Evolutionary conservation across 2,797 vertebrate species (phyloP).

Genomic region (Varecia variegata): DNA sequence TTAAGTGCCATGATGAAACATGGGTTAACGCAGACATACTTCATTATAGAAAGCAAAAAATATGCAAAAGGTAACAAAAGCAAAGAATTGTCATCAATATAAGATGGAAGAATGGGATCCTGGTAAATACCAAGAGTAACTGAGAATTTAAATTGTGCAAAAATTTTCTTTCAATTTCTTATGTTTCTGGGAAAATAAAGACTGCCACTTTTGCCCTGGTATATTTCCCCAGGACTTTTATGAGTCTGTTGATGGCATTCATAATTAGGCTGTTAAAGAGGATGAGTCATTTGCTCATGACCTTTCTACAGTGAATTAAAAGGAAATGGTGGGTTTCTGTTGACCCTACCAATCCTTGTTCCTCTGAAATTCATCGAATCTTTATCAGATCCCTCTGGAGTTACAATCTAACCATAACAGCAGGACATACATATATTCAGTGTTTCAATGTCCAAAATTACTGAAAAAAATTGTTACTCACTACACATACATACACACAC

Average conservation of each 20-base stretch:
- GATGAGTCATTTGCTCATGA: neutral
- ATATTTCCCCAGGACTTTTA: neutral
- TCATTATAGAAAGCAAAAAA: neutral
- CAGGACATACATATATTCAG: neutral
- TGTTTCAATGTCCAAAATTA: neutral
- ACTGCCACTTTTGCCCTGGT: rapidly evolving
- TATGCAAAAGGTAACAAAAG: neutral
- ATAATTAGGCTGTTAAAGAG: neutral
- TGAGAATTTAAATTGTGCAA: neutral
- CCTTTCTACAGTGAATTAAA: neutral
- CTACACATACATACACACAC: too few relatives aligned
- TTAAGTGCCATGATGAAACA: neutral
- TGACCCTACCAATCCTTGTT: neutral
- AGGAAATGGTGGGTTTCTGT: neutral
- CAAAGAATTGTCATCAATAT: neutral
- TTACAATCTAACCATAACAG: neutral
- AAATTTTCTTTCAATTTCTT: neutral
- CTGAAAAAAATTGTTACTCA: neutral
- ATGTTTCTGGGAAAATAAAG: neutral
- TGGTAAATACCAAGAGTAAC: neutral
- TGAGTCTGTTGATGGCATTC: neutral
- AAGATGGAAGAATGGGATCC: rapidly evolving
- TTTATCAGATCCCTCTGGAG: neutral
- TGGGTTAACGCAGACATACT: neutral
- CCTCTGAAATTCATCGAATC: neutral